Base-by-base conservation (phyloP, 2,888 invertebrate species). In the Magallana nippona region DNA sequence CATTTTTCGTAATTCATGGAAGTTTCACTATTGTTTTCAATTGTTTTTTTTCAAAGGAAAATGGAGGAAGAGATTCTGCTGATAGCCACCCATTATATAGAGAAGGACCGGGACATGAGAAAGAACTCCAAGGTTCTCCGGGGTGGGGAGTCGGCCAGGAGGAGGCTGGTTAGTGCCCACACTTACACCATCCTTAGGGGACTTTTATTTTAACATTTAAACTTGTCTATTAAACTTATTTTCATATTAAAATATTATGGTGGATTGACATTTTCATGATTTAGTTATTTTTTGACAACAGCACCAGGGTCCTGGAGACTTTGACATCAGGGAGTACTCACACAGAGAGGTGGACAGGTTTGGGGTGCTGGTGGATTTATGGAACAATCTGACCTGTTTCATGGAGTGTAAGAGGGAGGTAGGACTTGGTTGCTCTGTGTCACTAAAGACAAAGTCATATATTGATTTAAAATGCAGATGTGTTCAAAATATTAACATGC, bases 341-440 rank as follows among this genome's bases (percentile, higher is more conserved):
- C 94, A 94, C 84, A 91, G 92, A 85, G 93, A 94, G 55, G 91
- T 94, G 2, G 94, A 94, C 88, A 88, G 94, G 78, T 94, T 94
- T 88, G 94, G 91, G 27, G 90, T 94, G 5, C 89, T 94, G 55
- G 89, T 92, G 80, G 94, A 94, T 86, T 84, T 93, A 11, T 94
- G 94, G 94, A 92, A 90, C 71, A 92, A 93, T 86, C 92, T 94
- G 82, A 89, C 93, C 0, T 91, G 92, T 13, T 94, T 92, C 85
- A 89, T 93, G 86, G 93, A 94, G 82, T 91, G 92, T 84, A 94
- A 94, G 86, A 90, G 93, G 86, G 92, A 94, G 91, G 94, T 94
- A 82, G 71, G 32, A 11, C 13, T 27, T 15, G 10, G 22, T 3
- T 71, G 32, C 27, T 27, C 1, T 19, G 11, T n/a, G 11, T 63